A percentile compares a stretch with the other conserved stretches of the same genome.
Evolutionary conservation across 2,888 invertebrate genomes (phyloP).

Genomic region (Cerastoderma edule): DNA sequence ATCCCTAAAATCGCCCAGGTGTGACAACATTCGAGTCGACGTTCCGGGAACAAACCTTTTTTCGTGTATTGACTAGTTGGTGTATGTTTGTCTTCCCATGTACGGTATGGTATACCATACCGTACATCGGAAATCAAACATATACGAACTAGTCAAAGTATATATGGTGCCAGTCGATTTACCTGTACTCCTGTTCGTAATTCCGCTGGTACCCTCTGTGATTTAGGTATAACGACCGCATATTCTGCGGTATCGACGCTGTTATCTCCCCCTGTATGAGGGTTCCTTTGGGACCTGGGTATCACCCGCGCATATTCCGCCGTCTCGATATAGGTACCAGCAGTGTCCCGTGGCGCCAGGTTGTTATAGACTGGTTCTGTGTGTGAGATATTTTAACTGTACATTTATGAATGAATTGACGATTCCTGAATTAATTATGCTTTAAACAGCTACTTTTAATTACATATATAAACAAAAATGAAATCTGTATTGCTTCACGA

Average conservation of each 20-base stretch:
- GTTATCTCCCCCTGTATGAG: not conserved
- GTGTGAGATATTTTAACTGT: not conserved
- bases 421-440: not conserved
- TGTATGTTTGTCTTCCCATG: too few species aligned
- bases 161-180: too few species aligned
- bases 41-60: too few species aligned
- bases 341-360: not conserved
- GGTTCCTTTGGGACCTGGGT: not conserved
- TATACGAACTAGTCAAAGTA: too few species aligned
- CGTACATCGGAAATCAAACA: too few species aligned
- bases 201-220: too few species aligned
- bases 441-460: not conserved
- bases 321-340: not conserved
- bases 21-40: too few species aligned
- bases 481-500: not conserved
- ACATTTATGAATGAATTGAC: not conserved
- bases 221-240: slow-evolving; percentile 12
- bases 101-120: too few species aligned
- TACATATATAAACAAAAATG: not conserved
- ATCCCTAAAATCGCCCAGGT: too few species aligned
- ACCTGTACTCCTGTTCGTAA: too few species aligned
- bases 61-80: too few species aligned
- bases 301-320: not conserved
- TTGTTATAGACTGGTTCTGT: slow-evolving; percentile 16
- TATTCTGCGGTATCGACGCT: not conserved